Base-by-base conservation (phyloP, 2,113 vertebrate genomes). In the Anthoscopus minutus region DNA sequence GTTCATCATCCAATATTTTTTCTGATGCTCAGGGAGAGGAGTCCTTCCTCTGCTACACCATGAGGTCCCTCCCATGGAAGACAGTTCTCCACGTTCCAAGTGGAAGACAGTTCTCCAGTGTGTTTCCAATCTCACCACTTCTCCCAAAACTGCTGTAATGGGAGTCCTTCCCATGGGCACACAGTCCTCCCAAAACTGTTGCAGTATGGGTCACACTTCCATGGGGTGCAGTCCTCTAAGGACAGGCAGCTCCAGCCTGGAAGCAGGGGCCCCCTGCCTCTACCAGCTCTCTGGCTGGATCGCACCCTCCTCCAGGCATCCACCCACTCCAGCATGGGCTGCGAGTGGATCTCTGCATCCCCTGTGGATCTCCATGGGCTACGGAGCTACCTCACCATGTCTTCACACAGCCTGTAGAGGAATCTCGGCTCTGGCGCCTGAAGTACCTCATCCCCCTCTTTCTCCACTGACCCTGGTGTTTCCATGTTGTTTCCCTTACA, bases 351-450 rank as follows among this genome's bases (percentile, higher is more conserved):
- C 37, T 62, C 30, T 62, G 73, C 37, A 51, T n/a, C 8, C 37
- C 15, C 19, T 3, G 0, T 44, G 38, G 37, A 35, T 23, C 20
- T 14, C 31, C 45, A 51, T 1, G 13, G 62, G 25, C 66, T 82
- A 2, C 56, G 51, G 47, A 2, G 16, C 67, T 45, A 38, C 37
- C 10, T 37, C 67, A 72, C 21, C 57, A 37, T 33, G 27, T 7
- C 6, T 9, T 13, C 38, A 37, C 18, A 37, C 2, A 0, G 47
- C 38, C n/a, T 53, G 56, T 38, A 53, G 13, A 45, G 33, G 17
- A 37, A 37, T 8, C 56, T 61, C 1, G 0, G 27, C 33, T 37
- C 33, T 0, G 1, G 27, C 0, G 0, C 16, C 25, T 51, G 37
- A 17, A 53, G 38, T 13, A 35, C 16, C 38, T 82, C 33, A 21